phyloP scores from a whole-genome alignment of 2,113 vertebrate species.

The Chiloscyllium plagiosum region DNA sequence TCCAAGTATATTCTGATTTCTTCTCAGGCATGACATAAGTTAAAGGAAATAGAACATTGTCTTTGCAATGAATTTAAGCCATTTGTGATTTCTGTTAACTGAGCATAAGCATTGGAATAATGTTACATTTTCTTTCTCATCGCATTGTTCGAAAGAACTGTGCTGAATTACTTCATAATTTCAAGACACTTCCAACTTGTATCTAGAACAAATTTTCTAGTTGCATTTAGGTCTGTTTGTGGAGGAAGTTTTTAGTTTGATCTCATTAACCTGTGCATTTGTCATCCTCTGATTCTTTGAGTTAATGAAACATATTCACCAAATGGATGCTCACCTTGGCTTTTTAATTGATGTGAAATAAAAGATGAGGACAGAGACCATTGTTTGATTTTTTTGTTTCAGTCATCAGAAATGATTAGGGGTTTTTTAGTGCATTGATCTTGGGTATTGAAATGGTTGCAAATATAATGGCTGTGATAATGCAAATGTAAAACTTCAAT shows the following conservation, averaged over 20 bases:
- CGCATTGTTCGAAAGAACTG: slow-evolving; percentile 77
- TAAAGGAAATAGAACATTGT: not conserved
- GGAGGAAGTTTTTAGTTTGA: slow-evolving; percentile 29
- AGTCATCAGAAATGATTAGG: not conserved
- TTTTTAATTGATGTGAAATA: not conserved
- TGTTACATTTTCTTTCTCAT: slow-evolving; percentile 71
- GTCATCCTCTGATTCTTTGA: not conserved
- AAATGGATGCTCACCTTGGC: not conserved
- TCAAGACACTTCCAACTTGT: slow-evolving; percentile 39
- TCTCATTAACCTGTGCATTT: slow-evolving; percentile 21
- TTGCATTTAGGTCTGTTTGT: not conserved
- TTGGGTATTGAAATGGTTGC: not conserved
- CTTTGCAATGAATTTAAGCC: not conserved
- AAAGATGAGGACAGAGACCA: not conserved
- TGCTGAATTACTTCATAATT: slow-evolving; percentile 68
- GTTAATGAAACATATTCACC: not conserved
- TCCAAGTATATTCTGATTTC: not conserved
- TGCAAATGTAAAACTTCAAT: not conserved
- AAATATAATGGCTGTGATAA: not conserved
- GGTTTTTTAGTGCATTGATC: not conserved
- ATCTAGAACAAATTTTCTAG: slow-evolving; percentile 34
- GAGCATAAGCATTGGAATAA: slow-evolving; percentile 82
- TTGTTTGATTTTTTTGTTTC: not conserved
- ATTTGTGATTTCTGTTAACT: slow-evolving; percentile 62
- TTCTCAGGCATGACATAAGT: not conserved